Conservation (phyloP, 2,113 vertebrate species). For the Phocoena phocoena region DNA sequence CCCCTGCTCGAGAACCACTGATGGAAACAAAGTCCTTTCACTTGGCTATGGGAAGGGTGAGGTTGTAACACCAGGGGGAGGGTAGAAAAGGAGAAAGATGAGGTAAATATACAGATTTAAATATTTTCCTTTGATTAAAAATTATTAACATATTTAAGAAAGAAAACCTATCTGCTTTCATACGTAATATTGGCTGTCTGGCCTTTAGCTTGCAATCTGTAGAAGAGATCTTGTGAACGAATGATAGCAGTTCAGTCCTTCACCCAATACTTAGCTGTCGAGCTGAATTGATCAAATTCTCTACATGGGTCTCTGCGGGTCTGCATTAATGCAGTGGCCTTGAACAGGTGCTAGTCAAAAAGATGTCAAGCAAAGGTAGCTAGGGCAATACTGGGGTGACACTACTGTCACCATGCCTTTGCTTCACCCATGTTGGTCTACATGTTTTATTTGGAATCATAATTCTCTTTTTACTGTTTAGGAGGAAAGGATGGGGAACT, state of each 20-base stretch:
- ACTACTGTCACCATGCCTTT: not conserved
- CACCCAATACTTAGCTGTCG: not conserved
- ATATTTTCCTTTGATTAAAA: not conserved
- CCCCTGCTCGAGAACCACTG: not conserved
- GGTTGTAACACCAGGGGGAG: fast-evolving
- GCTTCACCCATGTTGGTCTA: not conserved
- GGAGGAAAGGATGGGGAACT: not conserved
- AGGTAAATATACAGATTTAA: not conserved
- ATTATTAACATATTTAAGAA: not conserved
- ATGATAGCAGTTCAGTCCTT: not conserved
- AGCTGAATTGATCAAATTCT: not conserved
- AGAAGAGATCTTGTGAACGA: not conserved
- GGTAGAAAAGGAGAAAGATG: not conserved
- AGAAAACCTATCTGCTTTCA: not conserved
- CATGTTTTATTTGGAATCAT: not conserved
- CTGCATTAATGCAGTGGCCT: no score
- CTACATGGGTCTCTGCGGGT: not conserved
- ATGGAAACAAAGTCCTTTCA: not conserved
- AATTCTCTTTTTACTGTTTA: not conserved
- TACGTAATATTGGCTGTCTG: not conserved
- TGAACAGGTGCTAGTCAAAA: not conserved
- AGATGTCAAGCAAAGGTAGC: not conserved
- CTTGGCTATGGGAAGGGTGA: not conserved
- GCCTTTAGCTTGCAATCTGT: not conserved
- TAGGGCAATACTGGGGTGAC: not conserved